Base-by-base conservation (phyloP, 1,140 invertebrate species). In the Diploscapter pachys region DNA sequence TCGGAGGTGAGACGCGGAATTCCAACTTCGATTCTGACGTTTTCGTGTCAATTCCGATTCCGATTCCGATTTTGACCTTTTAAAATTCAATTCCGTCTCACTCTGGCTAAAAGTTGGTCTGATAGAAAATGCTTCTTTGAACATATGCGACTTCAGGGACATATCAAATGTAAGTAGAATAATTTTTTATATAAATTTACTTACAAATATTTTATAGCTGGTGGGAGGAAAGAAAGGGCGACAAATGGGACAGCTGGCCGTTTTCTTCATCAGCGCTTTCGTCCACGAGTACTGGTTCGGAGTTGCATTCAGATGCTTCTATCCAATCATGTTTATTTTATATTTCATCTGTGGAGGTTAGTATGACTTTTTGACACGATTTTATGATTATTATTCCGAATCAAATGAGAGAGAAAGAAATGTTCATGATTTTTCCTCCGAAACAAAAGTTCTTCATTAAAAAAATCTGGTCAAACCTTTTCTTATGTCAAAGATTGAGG, bases 241-340 rank as follows among this genome's bases (percentile, higher is more conserved):
- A 52, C 65, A 79, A 8, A 67, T 86, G 2, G 84, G 89, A 4
- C 89, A 89, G 85, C 85, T 86, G 1, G 84, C 86, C 54, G 89
- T 90, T 4, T 90, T 91, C 73, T 80, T 89, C 49, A 81, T 90
- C 6, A 90, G 89, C 6, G 90, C 93, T 0, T 75, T 92, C 1
- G 90, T 93, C 68, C 93, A 95, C 83, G 94, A 96, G 85, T 92
- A 94, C 83, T 90, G 95, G 66, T 80, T 96, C 0, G 89, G 89
- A 2, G 89, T 93, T 48, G 89, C 90, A 0, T 91, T 95, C 62
- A 89, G 91, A 31, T 92, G 94, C 83, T 94, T 94, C 85, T 94
- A 92, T 81, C 94, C 94, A 0, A 90, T 94, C 0, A 87, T 96
- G 77, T 89, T 95, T 68, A 75, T 92, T 50, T 71, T 85, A 6